Base-by-base conservation (phyloP, 2,888 invertebrate species). In the Amiota minor region DNA sequence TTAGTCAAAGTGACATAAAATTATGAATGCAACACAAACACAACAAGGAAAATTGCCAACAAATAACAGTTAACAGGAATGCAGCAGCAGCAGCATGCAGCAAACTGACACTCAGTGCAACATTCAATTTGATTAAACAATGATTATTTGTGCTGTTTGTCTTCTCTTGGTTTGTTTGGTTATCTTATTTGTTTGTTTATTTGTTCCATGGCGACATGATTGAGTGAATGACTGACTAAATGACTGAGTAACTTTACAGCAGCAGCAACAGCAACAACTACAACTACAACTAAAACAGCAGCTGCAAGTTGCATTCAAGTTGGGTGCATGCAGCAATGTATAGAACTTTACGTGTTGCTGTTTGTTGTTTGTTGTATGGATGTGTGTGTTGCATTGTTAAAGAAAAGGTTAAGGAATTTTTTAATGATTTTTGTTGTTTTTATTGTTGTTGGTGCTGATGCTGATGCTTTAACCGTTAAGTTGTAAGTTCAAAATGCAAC, bases 401-500 rank as follows among this genome's bases (percentile, higher is more conserved):
- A 50, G 9, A 50, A 50, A 50, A 50, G 53, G 53, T 50, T 50
- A 50, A 50, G 53, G 53, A 50, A 50, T 50, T 50, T 50, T 50
- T 50, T 50, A 50, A 50, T 50, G 53, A 50, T n/a, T 50, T 50
- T 35, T 35, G 6, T 35, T 35, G 35, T 35, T 35, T 3, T 35
- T 23, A 3, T 23, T n/a, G 50, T n/a, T 50, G 50, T n/a, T 14
- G 12, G 12, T 50, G 3, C 8, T n/a, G 53, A 8, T 50, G 53
- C 12, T 50, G 53, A 12, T 50, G 2, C 53, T 50, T 12, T n/a
- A n/a, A 12, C 53, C 53, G 53, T 50, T 50, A 50, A 50, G 53
- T 50, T 50, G 53, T n/a, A 50, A 50, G 53, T 50, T 50, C 53
- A 50, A 50, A 35, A 50, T n/a, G 53, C 53, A 50, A 50, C 53